Evolutionary conservation across 2,888 invertebrate genomes (phyloP), one percentile per base, ranked within the genome.

Genomic region (Quadriops clusia): DNA sequence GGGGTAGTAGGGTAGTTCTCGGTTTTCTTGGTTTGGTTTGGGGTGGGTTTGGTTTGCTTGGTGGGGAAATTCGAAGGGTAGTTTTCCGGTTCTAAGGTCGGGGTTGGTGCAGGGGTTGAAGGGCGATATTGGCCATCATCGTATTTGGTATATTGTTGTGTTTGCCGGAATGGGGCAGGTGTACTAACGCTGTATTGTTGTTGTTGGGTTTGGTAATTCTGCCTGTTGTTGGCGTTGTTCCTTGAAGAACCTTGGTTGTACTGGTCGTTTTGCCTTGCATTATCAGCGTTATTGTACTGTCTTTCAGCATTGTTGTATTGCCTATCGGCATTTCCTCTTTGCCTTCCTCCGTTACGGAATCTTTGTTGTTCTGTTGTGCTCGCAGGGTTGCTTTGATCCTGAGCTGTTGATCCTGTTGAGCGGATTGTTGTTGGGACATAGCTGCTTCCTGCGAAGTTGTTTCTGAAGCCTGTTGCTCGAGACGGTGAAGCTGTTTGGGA

Each of bases 381-480:
- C 46, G 31, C 43, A n/a, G n/a, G n/a, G n/a, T n/a, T n/a, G n/a
- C n/a, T n/a, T n/a, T n/a, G n/a, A n/a, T n/a, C n/a, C n/a, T n/a
- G n/a, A 50, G 30, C 52, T 41, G 44, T 35, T 44, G 45, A 53
- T 45, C 28, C 41, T 49, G 33, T 54, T 49, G 64, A 59, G 23
- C 57, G 57, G 29, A 61, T 50, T 2, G 68, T 68, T 1, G 67
- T 67, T 1, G 67, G 65, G 2, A 56, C 45, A 30, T 61, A 63
- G 39, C 58, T 62, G 32, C 61, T 66, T 15, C 62, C 64, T 9
- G 66, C 59, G 33, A 62, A 67, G 39, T 60, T 63, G 39, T 61
- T 67, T 8, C 53, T 34, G 36, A 58, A 60, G 9, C 52, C 56
- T 4, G 59, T 53, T 6, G 57, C 51, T 33, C 53, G 47, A 4